A percentile compares a stretch with the other conserved stretches of the same genome.
Evolutionary conservation across 2,797 vertebrate species (phyloP).

Genomic region (Peromyscus eremicus): DNA sequence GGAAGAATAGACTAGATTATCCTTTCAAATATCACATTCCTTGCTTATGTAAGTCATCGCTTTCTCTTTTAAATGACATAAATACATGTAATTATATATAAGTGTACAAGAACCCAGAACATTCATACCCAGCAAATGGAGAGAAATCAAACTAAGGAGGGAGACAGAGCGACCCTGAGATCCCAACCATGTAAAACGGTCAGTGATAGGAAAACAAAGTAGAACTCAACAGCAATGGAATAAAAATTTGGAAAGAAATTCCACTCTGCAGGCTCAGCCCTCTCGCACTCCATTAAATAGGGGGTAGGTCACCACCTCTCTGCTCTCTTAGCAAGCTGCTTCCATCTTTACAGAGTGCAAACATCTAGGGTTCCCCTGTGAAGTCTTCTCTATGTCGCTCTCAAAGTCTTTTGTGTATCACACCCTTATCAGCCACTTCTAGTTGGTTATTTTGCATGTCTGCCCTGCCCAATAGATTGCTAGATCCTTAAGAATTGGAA

Average conservation of each 20-base stretch:
- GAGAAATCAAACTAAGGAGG: slow-evolving; percentile 34
- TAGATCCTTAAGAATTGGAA: neutral
- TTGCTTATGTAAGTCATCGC: slow-evolving; percentile 13
- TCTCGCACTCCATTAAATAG: neutral
- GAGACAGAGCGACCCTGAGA: neutral
- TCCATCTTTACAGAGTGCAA: neutral
- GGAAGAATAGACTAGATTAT: neutral
- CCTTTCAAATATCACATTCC: slow-evolving; percentile 6
- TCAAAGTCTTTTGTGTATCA: neutral
- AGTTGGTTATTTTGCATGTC: neutral
- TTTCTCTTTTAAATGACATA: slow-evolving; percentile 46
- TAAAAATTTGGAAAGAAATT: slow-evolving; percentile 37
- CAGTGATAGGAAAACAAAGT: neutral
- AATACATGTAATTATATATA: neutral
- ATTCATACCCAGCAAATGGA: neutral
- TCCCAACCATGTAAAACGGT: neutral
- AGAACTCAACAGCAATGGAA: slow-evolving; percentile 11
- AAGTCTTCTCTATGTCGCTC: neutral
- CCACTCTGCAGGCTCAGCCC: neutral
- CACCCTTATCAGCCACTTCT: neutral
- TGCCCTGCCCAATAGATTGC: neutral
- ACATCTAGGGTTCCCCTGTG: neutral
- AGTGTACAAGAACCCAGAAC: slow-evolving; percentile 33
- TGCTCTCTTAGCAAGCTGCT: neutral
- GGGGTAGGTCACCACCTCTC: neutral